phyloP scores from a whole-genome alignment of 2,113 vertebrate genomes.

The Colius striatus region DNA sequence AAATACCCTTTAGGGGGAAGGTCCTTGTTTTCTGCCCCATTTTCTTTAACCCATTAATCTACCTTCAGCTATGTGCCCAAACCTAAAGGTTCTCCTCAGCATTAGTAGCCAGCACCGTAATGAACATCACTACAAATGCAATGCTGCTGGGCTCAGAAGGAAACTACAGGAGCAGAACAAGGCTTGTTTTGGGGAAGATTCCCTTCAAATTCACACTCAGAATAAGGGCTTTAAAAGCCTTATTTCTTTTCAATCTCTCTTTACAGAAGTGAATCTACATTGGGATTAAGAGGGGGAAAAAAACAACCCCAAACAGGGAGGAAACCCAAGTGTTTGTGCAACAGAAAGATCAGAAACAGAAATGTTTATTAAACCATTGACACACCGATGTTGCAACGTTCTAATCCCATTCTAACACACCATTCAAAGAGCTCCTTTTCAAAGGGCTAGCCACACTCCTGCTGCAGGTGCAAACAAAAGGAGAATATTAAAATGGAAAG shows the following conservation, averaged over 20 bases:
- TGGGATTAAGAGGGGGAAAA: background rate
- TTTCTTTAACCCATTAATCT: background rate
- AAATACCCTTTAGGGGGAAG: background rate
- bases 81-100: background rate
- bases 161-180: background rate
- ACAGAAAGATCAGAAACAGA: background rate
- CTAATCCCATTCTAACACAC: background rate
- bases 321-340: background rate
- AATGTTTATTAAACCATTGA: background rate
- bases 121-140: background rate
- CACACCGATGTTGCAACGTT: background rate
- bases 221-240: background rate
- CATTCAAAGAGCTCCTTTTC: background rate
- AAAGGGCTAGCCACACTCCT: slow-evolving; percentile 9
- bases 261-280: background rate
- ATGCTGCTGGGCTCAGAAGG: background rate
- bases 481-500: background rate
- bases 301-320: background rate
- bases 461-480: slow-evolving; percentile 32
- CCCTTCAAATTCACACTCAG: background rate
- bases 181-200: background rate
- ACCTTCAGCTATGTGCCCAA: fast-evolving
- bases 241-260: background rate
- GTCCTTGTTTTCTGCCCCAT: background rate
- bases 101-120: too few relatives aligned